A percentile compares a stretch with the other conserved stretches of the same genome.
phyloP scores from a whole-genome alignment of 2,797 vertebrate genomes.

The Chelonia mydas region DNA sequence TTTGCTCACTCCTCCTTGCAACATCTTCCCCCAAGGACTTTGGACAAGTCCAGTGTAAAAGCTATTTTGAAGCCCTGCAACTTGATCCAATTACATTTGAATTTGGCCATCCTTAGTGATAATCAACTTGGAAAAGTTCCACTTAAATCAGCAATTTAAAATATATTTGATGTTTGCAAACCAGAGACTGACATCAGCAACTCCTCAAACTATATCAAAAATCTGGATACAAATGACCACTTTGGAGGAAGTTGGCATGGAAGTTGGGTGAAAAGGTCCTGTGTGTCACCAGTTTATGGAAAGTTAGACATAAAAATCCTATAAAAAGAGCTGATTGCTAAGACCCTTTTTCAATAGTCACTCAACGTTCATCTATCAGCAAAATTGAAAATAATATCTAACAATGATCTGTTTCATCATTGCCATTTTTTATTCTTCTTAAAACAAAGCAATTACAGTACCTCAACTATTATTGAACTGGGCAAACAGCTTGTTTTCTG shows the following conservation, averaged over 20 bases:
- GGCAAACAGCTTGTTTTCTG: slow-evolving; percentile 39
- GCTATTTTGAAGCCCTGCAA: not conserved
- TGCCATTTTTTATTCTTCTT: slow-evolving; percentile 44
- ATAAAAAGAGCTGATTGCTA: slow-evolving; percentile 50
- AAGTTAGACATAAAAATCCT: not conserved
- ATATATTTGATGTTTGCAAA: not conserved
- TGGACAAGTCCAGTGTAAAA: not conserved
- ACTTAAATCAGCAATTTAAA: not conserved
- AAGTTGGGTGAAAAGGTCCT: not conserved
- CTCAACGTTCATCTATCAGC: slow-evolving; percentile 10
- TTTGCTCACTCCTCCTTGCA: fast-evolving
- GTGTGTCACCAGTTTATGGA: not conserved
- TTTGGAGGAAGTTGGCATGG: not conserved
- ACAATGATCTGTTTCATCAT: slow-evolving; percentile 35
- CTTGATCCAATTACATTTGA: not conserved
- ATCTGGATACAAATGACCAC: not conserved
- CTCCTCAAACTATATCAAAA: not conserved
- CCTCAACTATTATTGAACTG: slow-evolving; percentile 58
- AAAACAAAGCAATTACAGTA: slow-evolving; percentile 60
- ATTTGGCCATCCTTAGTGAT: not conserved
- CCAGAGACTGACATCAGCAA: not conserved
- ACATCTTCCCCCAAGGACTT: not conserved
- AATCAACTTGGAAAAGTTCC: not conserved
- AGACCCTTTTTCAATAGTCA: slow-evolving; percentile 18
- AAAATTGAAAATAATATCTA: slow-evolving; percentile 63